Base-by-base conservation (phyloP, 1,140 invertebrate genomes). In the Eriosoma lanigerum region DNA sequence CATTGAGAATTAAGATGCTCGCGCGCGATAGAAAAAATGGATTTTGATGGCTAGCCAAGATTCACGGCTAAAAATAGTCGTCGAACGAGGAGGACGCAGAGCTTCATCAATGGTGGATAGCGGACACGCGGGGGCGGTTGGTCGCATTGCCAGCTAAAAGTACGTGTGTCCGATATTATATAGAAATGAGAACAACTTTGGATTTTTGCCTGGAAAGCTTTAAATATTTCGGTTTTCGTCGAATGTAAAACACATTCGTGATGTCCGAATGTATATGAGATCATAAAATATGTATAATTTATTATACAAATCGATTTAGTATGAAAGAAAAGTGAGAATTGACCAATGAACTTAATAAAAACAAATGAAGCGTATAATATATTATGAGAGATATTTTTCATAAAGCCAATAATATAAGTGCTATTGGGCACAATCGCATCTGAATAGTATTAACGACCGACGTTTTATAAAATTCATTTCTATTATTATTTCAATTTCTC, bases 61-160 rank as follows among this genome's bases (percentile, higher is more conserved):
- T 52, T 46, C 13, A 13, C 32, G 52, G 54, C 26, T 78, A 78
- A 78, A 78, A 78, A 78, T 78, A 78, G 21, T 21, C 62, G 62
- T n/a, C 62, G 54, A 21, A 24, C 24, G 32, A 12, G 62, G 32
- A 26, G 15, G 62, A 26, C 58, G n/a, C 32, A 38, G 32, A 8
- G 32, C 32, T 8, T 38, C 32, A 38, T n/a, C n/a, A n/a, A n/a
- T n/a, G n/a, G 8, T 38, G 32, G 32, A 38, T 8, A 3, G 32
- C 8, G 8, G 32, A 8, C 32, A 38, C 24, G 44, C 66, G 66
- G 44, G 17, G 66, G 66, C 38, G 64, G 64, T 24, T 38, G 19
- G 32, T 17, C 29, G 62, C 19, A 38, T 32, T 46, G 32, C 64
- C 64, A 66, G 32, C 10, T 38, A 15, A 24, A 66, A 10, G 32